Conservation (phyloP, 2,113 vertebrate species). For the Varanus komodoensis region DNA sequence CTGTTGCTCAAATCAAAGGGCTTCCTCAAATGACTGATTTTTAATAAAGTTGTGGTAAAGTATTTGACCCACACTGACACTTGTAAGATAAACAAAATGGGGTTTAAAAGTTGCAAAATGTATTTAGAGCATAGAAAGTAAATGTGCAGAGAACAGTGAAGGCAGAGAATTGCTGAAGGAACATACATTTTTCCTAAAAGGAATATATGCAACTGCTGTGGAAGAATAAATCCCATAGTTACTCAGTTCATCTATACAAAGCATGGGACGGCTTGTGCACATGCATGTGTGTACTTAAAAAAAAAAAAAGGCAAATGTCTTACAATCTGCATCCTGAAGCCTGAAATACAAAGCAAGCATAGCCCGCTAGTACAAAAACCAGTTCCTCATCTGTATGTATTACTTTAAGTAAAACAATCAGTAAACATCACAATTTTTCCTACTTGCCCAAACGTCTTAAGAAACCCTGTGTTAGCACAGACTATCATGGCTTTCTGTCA, state of each 20-base stretch:
- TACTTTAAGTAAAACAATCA: not conserved
- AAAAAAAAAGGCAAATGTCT: not conserved
- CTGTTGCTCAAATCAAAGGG: conserved; percentile 6
- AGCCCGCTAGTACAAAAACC: not conserved
- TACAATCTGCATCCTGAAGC: not conserved
- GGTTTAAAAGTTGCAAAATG: not conserved
- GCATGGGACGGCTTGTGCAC: too few species aligned
- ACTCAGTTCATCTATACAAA: not conserved
- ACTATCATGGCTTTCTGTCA: not conserved
- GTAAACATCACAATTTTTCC: not conserved
- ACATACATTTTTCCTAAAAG: conserved; percentile 45
- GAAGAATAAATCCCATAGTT: not conserved
- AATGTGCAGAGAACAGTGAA: conserved; percentile 62
- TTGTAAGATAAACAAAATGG: not conserved
- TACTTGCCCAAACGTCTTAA: not conserved
- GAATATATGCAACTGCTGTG: not conserved
- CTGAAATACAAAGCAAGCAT: not conserved
- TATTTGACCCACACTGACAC: not conserved
- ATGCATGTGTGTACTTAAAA: not conserved
- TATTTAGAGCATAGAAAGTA: conserved; percentile 52
- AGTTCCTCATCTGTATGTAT: not conserved
- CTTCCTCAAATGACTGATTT: conserved; percentile 1
- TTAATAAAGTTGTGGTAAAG: not conserved
- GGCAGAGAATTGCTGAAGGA: conserved; percentile 28
- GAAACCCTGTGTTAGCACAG: too few species aligned